Conservation (phyloP, 1,140 invertebrate genomes). For the Apis cerana region DNA sequence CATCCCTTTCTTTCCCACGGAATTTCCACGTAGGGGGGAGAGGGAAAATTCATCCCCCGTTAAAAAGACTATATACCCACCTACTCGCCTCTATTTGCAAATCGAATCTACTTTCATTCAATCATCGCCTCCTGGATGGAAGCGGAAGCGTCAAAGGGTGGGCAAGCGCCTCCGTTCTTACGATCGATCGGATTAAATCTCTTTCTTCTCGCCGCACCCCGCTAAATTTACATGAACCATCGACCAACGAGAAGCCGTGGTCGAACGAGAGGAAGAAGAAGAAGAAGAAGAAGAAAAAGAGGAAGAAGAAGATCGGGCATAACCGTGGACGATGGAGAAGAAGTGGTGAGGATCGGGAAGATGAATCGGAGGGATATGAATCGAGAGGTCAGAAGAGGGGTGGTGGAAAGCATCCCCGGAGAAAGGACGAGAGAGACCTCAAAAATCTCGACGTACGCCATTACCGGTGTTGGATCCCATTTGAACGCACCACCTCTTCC, state of each 20-base stretch:
- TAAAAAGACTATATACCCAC: background rate
- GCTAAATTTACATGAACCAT: slow-evolving; percentile 40
- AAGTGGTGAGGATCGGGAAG: too few species aligned
- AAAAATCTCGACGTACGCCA: slow-evolving; percentile 65
- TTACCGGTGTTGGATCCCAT: slow-evolving; percentile 66
- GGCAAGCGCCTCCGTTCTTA: background rate
- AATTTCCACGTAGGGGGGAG: too few species aligned
- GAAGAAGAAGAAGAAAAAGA: too few species aligned
- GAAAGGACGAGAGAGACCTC: slow-evolving; percentile 56
- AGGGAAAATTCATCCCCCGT: background rate
- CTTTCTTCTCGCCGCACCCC: background rate
- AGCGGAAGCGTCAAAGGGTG: background rate
- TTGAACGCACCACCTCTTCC: slow-evolving; percentile 62
- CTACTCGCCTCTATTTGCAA: background rate
- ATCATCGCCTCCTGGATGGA: background rate
- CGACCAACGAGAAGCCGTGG: background rate
- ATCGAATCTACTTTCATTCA: slow-evolving; percentile 6
- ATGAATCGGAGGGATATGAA: too few species aligned
- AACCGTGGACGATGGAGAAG: too few species aligned
- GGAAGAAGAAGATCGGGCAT: background rate
- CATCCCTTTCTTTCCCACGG: background rate
- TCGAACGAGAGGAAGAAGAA: background rate
- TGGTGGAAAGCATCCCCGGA: slow-evolving; percentile 11
- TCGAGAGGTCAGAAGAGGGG: too few species aligned
- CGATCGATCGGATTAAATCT: slow-evolving; percentile 25